These are phyloP conservation scores for Siphonodentalium dalli DNA, from an alignment of 2,888 invertebrate genomes.

Conservation along the genomic window DNA sequence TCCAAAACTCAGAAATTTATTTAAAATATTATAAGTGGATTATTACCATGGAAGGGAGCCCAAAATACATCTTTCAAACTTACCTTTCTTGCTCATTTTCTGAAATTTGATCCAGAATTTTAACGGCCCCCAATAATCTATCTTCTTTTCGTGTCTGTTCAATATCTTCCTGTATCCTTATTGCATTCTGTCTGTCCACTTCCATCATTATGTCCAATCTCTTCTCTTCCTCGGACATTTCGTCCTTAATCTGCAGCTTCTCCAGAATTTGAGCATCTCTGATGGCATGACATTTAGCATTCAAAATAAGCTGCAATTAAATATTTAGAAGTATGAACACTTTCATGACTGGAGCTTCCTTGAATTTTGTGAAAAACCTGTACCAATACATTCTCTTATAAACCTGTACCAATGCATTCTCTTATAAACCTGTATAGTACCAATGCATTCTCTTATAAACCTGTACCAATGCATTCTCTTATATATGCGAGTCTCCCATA, in stretches of 20 bases:
- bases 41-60: too few relatives aligned
- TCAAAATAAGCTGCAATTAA: constrained; percentile 59
- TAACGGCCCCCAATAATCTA: constrained; percentile 60
- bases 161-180: constrained; percentile 63
- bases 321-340: neutral
- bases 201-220: constrained; percentile 66
- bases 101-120: constrained; percentile 63
- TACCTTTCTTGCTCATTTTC: constrained; percentile 60
- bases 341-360: too few relatives aligned
- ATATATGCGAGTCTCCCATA: too few relatives aligned
- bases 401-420: too few relatives aligned
- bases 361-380: too few relatives aligned
- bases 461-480: too few relatives aligned
- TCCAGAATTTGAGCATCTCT: constrained; percentile 65
- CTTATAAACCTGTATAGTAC: too few relatives aligned
- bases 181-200: constrained; percentile 61
- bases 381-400: too few relatives aligned
- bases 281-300: constrained; percentile 66
- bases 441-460: too few relatives aligned
- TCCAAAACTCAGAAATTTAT: too few relatives aligned
- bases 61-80: too few relatives aligned
- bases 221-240: constrained; percentile 61
- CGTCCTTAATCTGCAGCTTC: constrained; percentile 58
- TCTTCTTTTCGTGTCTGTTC: constrained; percentile 60
- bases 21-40: too few relatives aligned